phyloP scores from a whole-genome alignment of 1,140 invertebrate species.

The Drosophila orosa region DNA sequence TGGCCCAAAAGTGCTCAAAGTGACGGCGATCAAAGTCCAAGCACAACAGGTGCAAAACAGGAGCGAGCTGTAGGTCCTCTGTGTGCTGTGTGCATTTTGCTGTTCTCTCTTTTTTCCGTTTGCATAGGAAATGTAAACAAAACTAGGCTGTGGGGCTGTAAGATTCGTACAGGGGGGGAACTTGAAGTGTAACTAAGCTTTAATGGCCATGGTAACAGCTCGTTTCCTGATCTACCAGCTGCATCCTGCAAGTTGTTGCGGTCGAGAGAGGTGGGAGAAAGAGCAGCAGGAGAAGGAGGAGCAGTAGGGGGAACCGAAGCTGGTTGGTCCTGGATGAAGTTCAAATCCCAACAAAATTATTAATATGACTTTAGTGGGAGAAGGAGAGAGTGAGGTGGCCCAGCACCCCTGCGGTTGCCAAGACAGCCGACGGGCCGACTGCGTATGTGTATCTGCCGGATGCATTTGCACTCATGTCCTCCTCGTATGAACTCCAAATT shows the following conservation, averaged over 20 bases:
- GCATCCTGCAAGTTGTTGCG: conserved; percentile 43
- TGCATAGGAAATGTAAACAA: conserved; percentile 67
- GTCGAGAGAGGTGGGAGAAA: conserved; percentile 9
- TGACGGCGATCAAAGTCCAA: conserved; percentile 19
- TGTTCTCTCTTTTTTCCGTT: conserved; percentile 29
- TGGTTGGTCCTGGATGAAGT: conserved; percentile 25
- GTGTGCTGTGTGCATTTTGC: conserved; percentile 44
- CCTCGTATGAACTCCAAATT: conserved; percentile 49
- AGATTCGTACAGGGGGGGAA: not conserved
- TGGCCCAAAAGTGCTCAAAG: conserved; percentile 2
- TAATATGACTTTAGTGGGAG: conserved; percentile 72
- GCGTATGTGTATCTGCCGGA: conserved; percentile 45
- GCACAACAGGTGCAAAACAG: conserved; percentile 45
- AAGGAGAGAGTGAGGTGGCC: not conserved
- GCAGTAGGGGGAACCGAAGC: not conserved
- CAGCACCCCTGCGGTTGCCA: conserved; percentile 52
- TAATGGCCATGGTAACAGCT: conserved; percentile 49
- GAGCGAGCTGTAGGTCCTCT: not conserved
- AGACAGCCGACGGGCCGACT: conserved; percentile 47
- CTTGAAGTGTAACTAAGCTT: conserved; percentile 45
- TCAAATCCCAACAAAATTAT: conserved; percentile 77
- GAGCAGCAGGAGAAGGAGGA: not conserved
- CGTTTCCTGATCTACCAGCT: conserved; percentile 13
- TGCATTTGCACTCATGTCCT: conserved; percentile 39
- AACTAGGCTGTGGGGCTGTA: conserved; percentile 5